phyloP scores from a whole-genome alignment of 2,797 vertebrate species.

The Lacerta bilineata region DNA sequence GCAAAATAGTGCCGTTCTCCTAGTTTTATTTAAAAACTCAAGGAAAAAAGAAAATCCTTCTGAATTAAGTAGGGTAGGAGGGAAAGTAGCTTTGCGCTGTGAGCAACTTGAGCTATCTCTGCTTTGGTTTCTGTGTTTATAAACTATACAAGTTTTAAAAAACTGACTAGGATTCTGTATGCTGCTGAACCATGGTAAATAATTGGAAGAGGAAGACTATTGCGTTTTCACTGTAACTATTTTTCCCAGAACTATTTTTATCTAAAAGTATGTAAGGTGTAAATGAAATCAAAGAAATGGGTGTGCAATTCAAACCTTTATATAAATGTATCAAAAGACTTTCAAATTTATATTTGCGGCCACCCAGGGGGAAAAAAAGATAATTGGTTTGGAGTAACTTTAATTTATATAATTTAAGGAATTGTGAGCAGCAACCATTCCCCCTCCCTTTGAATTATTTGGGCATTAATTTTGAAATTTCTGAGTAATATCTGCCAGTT shows the following conservation, averaged over 20 bases:
- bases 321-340: constrained; percentile 41
- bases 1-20: constrained; percentile 56
- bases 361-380: constrained; percentile 40
- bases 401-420: constrained; percentile 6
- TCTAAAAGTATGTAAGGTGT: constrained; percentile 60
- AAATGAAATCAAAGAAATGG: constrained; percentile 81
- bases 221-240: constrained; percentile 24
- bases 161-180: constrained; percentile 58
- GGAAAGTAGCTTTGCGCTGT: constrained; percentile 34
- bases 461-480: constrained; percentile 70
- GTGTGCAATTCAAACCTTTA: constrained; percentile 78
- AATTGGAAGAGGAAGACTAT: constrained; percentile 54
- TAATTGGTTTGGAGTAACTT: constrained; percentile 26
- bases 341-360: not conserved
- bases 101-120: constrained; percentile 26
- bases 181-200: constrained; percentile 58
- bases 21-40: constrained; percentile 44
- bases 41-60: constrained; percentile 48
- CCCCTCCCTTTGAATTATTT: not conserved
- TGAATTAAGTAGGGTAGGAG: constrained; percentile 26
- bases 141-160: constrained; percentile 55
- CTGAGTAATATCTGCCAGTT: constrained; percentile 79
- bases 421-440: constrained; percentile 37
- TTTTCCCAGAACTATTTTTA: constrained; percentile 68
- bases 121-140: constrained; percentile 52